These are phyloP conservation scores for Oxyruncus cristatus DNA, from an alignment of 2,113 vertebrate genomes.

Conservation along the genomic window DNA sequence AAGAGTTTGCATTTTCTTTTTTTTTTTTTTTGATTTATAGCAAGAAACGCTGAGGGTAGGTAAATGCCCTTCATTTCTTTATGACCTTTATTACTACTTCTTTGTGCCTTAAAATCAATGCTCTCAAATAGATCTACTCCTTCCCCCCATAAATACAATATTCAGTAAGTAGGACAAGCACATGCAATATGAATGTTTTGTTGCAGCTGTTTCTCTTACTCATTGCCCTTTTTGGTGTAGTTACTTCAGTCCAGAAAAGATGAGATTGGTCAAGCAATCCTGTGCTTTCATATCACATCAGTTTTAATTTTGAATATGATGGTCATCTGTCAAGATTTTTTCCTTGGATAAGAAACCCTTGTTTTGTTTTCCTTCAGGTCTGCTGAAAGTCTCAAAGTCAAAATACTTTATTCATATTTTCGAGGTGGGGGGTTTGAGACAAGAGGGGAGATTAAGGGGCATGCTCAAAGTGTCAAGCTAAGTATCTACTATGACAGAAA, in stretches of 20 bases:
- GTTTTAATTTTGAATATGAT: neutral
- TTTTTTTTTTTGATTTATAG: neutral
- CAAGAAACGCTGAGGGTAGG: neutral
- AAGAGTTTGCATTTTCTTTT: neutral
- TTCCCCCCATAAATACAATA: fast-evolving
- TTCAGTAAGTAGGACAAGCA: neutral
- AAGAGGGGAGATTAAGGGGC: neutral
- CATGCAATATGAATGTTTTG: neutral
- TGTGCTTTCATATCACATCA: neutral
- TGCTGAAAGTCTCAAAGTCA: neutral
- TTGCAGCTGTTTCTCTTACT: neutral
- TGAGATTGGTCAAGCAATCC: neutral
- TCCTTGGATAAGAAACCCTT: neutral
- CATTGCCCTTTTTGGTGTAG: neutral
- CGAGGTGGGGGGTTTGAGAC: neutral
- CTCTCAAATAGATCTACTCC: neutral
- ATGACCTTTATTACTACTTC: neutral
- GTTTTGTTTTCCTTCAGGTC: neutral
- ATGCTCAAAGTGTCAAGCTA: neutral
- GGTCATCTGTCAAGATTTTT: neutral
- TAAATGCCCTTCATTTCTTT: neutral
- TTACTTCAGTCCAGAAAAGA: neutral
- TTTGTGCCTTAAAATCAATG: neutral
- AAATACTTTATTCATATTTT: neutral
- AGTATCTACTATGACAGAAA: neutral